Evolutionary conservation across 2,888 invertebrate genomes (phyloP).

Genomic region (Orgyia antiqua): DNA sequence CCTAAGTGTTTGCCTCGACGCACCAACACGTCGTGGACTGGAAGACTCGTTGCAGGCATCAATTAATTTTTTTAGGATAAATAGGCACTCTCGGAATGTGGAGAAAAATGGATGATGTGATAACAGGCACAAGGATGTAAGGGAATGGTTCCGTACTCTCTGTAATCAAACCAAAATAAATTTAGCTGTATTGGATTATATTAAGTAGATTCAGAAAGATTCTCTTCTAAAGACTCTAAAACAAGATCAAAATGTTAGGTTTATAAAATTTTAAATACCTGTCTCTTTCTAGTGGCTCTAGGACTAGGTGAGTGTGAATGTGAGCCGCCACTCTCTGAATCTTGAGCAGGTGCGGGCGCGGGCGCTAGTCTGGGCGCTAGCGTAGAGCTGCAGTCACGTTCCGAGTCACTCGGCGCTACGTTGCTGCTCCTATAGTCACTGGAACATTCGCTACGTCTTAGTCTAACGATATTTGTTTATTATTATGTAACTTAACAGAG

Average conservation of each 20-base stretch:
- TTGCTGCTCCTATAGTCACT: slow-evolving; percentile 96
- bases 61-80: slow-evolving; percentile 95
- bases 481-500: no score
- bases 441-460: slow-evolving; percentile 55
- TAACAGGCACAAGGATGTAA: slow-evolving; percentile 97
- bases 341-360: slow-evolving; percentile 78
- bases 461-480: no score
- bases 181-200: no score
- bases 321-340: slow-evolving; percentile 92
- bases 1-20: slow-evolving; percentile 91
- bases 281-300: slow-evolving; percentile 86
- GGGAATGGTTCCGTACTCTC: slow-evolving; percentile 92
- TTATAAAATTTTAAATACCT: no score
- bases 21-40: slow-evolving; percentile 91
- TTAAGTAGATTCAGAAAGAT: no score
- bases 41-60: slow-evolving; percentile 98
- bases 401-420: slow-evolving; percentile 93
- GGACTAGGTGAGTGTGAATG: slow-evolving; percentile 86
- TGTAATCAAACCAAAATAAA: slow-evolving; percentile 56
- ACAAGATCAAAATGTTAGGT: no score
- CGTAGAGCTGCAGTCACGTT: slow-evolving; percentile 87
- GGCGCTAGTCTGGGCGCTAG: slow-evolving; percentile 69
- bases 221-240: no score
- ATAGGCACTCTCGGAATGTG: slow-evolving; percentile 98
- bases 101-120: slow-evolving; percentile 99